These are phyloP conservation scores for Gopherus flavomarginatus DNA, from an alignment of 2,113 vertebrate genomes.

Conservation along the genomic window DNA sequence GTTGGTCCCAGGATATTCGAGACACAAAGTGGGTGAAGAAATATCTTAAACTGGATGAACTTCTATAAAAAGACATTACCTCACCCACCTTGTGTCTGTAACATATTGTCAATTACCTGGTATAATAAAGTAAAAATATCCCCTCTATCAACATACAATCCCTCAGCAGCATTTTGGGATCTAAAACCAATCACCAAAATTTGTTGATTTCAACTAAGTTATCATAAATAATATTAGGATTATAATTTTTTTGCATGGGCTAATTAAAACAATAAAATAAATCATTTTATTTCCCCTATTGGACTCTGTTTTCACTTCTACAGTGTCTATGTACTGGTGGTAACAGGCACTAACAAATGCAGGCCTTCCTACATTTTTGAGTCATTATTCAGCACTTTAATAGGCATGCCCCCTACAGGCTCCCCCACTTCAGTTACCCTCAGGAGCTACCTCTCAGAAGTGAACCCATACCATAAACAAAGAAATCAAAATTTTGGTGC, in stretches of 20 bases:
- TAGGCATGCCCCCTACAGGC: neutral
- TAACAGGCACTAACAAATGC: neutral
- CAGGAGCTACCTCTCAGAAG: neutral
- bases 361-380: neutral
- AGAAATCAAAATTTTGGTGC: neutral
- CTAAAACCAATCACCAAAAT: slow-evolving; percentile 42
- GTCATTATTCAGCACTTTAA: neutral
- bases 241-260: neutral
- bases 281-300: neutral
- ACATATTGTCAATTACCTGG: slow-evolving; percentile 46
- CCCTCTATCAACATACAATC: neutral
- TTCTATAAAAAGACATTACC: neutral
- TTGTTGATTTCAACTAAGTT: slow-evolving; percentile 54
- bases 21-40: neutral
- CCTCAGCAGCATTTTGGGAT: neutral
- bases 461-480: neutral
- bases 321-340: neutral
- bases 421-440: neutral
- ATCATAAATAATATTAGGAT: neutral
- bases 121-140: slow-evolving; percentile 29
- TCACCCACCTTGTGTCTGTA: neutral
- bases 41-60: neutral
- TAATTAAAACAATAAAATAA: neutral
- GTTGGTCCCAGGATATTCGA: too few species aligned
- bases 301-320: neutral